Conservation (phyloP, 2,113 vertebrate genomes). For the Cinclus mexicanus region DNA sequence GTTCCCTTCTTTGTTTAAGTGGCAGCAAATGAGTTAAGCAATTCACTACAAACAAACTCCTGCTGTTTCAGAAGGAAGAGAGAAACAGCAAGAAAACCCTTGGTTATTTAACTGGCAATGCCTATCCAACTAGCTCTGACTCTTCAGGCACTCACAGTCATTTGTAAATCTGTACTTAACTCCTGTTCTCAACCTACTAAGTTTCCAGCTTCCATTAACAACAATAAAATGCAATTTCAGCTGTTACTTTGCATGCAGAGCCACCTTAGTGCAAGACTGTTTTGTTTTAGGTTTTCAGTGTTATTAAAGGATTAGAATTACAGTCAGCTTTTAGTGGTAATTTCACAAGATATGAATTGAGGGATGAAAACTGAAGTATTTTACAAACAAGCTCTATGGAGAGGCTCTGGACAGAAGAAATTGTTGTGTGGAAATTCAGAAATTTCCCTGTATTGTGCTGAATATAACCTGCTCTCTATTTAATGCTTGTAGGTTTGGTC, state of each 20-base stretch:
- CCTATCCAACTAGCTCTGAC: background rate
- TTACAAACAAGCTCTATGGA: background rate
- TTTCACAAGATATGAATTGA: background rate
- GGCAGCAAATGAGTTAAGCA: slow-evolving; percentile 38
- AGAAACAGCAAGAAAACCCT: background rate
- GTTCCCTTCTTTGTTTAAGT: slow-evolving; percentile 43
- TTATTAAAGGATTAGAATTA: slow-evolving; percentile 47
- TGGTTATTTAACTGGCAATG: slow-evolving; percentile 14
- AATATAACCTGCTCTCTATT: background rate
- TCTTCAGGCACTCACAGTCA: background rate
- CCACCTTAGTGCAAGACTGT: background rate
- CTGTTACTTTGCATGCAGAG: slow-evolving; percentile 17
- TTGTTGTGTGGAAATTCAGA: background rate
- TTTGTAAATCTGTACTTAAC: slow-evolving; percentile 32
- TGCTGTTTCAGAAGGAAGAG: slow-evolving; percentile 19
- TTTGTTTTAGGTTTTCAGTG: slow-evolving; percentile 38
- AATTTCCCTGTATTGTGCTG: background rate
- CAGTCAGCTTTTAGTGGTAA: background rate
- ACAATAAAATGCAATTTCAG: slow-evolving; percentile 46
- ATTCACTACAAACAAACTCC: slow-evolving; percentile 37
- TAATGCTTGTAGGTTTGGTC: background rate
- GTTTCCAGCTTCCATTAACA: slow-evolving; percentile 26
- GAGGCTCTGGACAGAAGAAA: background rate
- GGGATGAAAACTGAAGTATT: background rate
- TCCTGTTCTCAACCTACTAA: slow-evolving; percentile 26